Conservation (phyloP, 1,140 invertebrate species). For the Aleiodes sp. region DNA sequence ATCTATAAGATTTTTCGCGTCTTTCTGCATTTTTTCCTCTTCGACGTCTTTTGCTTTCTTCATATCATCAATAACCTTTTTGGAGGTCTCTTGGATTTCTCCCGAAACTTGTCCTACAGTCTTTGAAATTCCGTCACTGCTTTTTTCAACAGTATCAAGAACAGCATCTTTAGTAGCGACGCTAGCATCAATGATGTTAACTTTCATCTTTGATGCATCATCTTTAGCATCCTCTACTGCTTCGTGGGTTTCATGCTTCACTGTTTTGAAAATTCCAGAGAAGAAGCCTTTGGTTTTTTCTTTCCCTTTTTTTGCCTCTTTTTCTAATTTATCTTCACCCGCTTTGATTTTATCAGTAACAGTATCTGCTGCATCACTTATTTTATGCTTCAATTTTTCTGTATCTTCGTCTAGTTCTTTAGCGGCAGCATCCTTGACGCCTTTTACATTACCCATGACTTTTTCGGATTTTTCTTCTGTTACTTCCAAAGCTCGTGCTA, state of each 20-base stretch:
- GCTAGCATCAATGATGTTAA: constrained; percentile 30
- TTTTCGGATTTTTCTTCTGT: background rate
- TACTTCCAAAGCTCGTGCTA: background rate
- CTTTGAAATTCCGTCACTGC: constrained; percentile 41
- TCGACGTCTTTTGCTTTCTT: no score
- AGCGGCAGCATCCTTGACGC: background rate
- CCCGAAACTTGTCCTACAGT: constrained; percentile 36
- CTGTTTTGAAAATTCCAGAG: constrained; percentile 41
- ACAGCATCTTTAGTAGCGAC: background rate
- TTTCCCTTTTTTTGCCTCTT: constrained; percentile 36
- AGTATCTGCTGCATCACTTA: background rate
- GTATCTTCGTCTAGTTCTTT: constrained; percentile 37
- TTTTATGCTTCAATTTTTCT: constrained; percentile 30
- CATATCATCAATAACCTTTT: no score
- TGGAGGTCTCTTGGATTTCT: constrained; percentile 28
- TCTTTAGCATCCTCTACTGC: constrained; percentile 15
- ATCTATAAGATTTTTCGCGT: no score
- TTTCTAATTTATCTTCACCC: constrained; percentile 43
- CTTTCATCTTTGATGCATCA: constrained; percentile 35
- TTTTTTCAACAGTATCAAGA: constrained; percentile 24
- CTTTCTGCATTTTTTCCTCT: no score
- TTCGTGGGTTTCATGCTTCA: constrained; percentile 39
- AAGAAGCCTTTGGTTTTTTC: constrained; percentile 31
- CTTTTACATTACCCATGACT: background rate
- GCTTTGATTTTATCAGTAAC: constrained; percentile 1